These are phyloP conservation scores for Tiliqua scincoides DNA, from an alignment of 2,113 vertebrate genomes.

Conservation along the genomic window DNA sequence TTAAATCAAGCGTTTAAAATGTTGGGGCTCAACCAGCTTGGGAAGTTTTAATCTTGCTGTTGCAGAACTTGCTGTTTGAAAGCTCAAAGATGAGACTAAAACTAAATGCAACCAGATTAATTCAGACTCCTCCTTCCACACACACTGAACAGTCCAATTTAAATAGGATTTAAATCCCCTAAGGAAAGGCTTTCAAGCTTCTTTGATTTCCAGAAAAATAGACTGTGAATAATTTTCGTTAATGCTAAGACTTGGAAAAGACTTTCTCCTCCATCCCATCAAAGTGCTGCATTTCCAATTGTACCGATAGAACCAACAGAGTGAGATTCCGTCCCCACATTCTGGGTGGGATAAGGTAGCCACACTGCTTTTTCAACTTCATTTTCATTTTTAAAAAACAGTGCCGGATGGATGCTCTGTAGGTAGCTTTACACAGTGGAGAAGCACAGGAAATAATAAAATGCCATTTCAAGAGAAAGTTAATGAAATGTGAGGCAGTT, in stretches of 20 bases:
- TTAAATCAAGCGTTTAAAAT: slow-evolving; percentile 28
- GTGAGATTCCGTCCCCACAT: neutral
- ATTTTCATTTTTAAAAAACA: neutral
- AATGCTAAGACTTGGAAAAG: neutral
- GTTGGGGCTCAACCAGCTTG: accelerated
- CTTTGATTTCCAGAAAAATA: slow-evolving; percentile 37
- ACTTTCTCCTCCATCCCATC: neutral
- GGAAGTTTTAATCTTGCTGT: slow-evolving; percentile 26
- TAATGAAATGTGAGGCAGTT: neutral
- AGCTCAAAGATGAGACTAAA: accelerated
- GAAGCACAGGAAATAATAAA: neutral
- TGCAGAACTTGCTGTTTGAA: slow-evolving; percentile 24
- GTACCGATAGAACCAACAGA: neutral
- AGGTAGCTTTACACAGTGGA: neutral
- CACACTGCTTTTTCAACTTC: neutral
- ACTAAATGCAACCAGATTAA: slow-evolving; percentile 39
- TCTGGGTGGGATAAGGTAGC: neutral
- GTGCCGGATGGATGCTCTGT: no score
- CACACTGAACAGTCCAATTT: slow-evolving; percentile 44
- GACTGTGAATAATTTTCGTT: slow-evolving; percentile 49
- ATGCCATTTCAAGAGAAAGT: neutral
- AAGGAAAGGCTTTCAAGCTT: slow-evolving; percentile 42
- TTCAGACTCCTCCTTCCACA: neutral
- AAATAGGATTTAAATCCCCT: slow-evolving; percentile 42
- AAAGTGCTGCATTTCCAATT: neutral